Conservation (phyloP, 2,113 vertebrate genomes). For the Mesoclemmys tuberculata region DNA sequence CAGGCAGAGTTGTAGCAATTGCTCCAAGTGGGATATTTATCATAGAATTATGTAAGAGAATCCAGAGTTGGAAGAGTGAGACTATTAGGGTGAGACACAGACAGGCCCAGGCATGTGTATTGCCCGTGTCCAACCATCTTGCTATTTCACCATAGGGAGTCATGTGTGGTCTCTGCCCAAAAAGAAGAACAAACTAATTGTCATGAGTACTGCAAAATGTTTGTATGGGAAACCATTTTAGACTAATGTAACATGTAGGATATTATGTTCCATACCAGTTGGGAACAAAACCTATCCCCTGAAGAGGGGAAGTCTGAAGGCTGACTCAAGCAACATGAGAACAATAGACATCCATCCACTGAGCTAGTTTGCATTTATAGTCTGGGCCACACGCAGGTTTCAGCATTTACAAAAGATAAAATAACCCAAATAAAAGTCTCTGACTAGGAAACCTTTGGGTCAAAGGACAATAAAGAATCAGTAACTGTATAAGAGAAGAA, state of each 20-base stretch:
- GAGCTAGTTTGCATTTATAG: neutral
- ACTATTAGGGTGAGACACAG: neutral
- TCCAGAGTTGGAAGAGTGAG: neutral
- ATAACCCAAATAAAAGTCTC: neutral
- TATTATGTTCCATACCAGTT: neutral
- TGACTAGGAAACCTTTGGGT: neutral
- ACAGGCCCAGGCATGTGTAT: neutral
- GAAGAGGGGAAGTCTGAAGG: neutral
- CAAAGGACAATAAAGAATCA: neutral
- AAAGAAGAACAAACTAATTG: neutral
- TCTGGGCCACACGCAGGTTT: neutral
- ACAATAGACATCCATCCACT: neutral
- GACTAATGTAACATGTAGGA: neutral
- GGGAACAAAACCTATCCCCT: neutral
- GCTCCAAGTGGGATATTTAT: neutral
- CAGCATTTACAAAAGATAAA: neutral
- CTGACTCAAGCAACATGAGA: neutral
- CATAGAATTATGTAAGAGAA: neutral
- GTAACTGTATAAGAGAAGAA: neutral
- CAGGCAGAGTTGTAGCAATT: neutral
- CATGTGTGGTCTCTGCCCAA: neutral
- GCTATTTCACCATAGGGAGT: neutral
- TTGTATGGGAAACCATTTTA: neutral
- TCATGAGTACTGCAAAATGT: neutral
- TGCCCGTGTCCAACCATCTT: neutral